Evolutionary conservation across 2,888 invertebrate genomes (phyloP), one percentile per base, ranked within the genome.

Genomic region (Tridacna crocea): DNA sequence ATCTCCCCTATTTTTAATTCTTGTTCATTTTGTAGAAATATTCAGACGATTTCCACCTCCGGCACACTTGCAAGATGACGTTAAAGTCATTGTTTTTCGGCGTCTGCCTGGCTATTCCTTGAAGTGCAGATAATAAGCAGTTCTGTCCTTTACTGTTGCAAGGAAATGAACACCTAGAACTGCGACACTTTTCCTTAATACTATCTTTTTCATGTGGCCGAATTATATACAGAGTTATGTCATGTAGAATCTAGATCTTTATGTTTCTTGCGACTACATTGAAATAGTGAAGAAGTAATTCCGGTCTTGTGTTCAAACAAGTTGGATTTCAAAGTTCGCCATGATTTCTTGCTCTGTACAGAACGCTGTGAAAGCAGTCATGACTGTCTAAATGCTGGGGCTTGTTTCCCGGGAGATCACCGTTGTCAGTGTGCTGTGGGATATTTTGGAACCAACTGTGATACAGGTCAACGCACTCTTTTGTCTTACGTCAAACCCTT

Each of bases 401-500:
- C 15, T 0, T 68, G 68, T 46, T 22, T 47, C 12, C 47, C 19
- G 47, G 46, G 12, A 10, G 17, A 13, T 19, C 24, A n/a, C 0
- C 24, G 46, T n/a, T 68, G 68, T 47, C 68, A 19, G n/a, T 68
- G 68, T 68, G 19, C 15, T 6, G n/a, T 19, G 19, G 68, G 68
- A 68, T 68, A 47, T n/a, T 68, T 68, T n/a, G 46, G 46, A 2
- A 68, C 68, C 17, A 68, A 68, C 68, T 68, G 68, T 47, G 68
- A 68, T n/a, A 46, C 46, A n/a, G 46, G 68, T 68, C 8, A 4
- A 36, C 36, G 8, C 8, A n/a, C n/a, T n/a, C n/a, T n/a, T n/a
- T n/a, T n/a, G n/a, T 36, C 8, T 36, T 4, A 36, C 8, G 36
- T 36, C 2, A 36, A 4, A 2, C 2, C 36, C 36, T 36, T 36